Evolutionary conservation across 2,888 invertebrate species (phyloP), one percentile per base, ranked within the genome.

Genomic region (Drosophila antonietae): DNA sequence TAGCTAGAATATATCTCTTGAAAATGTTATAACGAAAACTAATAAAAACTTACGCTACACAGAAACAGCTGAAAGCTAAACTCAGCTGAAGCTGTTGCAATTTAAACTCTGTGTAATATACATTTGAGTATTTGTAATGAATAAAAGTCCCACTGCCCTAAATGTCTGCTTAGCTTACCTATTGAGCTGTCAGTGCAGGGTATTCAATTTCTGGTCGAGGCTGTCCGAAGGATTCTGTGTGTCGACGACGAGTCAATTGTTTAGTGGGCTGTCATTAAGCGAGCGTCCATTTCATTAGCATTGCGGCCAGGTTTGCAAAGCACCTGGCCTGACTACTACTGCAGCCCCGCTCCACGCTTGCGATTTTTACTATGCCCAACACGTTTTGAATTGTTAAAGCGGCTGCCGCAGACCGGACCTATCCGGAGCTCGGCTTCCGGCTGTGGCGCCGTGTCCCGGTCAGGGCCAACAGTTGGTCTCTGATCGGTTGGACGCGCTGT

Each of bases 201-300:
- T 61, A 68, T 81, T 52, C 43, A 9, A 49, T 53, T 55, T 53
- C 6, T 57, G 31, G 23, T 37, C 41, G 8, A 41, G 4, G 65
- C 69, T 67, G 61, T 33, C 53, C 53, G 37, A 33, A 55, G 57
- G 56, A n/a, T 70, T 62, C 61, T 49, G 56, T 57, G 64, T 51
- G 23, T 56, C 20, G 65, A 53, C 49, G 55, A 55, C 28, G 51
- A 68, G 71, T 80, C 88, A 77, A 88, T 83, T 75, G 83, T 82
- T 85, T 75, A 68, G 80, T 59, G 61, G 71, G 60, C 47, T 86
- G 75, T 83, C 83, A 85, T 83, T 83, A 83, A 52, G 68, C 88
- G 65, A 73, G 62, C 73, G 69, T 67, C 83, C 83, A 88, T 88
- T 86, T 85, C 83, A 83, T 88, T 83, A 88, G 88, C 83, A 85